Percentiles rank a stretch among this genome's conserved stretches.
These are phyloP conservation scores for Gymnobelideus leadbeateri DNA, from an alignment of 2,113 vertebrate species.

Conservation along the genomic window DNA sequence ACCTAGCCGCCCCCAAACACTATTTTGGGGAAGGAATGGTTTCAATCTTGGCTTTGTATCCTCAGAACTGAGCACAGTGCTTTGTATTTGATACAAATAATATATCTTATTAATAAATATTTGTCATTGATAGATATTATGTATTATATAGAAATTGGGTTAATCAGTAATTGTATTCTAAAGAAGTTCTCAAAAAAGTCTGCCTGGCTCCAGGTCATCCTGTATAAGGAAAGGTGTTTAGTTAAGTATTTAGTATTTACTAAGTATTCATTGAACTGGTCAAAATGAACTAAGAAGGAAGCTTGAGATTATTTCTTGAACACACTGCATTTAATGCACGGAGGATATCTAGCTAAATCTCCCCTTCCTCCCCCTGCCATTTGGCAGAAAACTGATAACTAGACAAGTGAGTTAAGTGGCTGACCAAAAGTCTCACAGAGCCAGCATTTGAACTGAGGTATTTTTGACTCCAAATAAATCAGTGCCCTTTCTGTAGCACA, in stretches of 20 bases:
- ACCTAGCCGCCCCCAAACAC: no score
- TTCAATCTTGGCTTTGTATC: not conserved
- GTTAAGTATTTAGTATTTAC: no score
- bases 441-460: not conserved
- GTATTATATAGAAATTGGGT: not conserved
- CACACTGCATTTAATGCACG: not conserved
- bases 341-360: not conserved
- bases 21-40: not conserved
- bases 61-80: no score
- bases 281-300: not conserved
- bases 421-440: not conserved
- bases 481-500: not conserved
- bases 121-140: not conserved
- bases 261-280: not conserved
- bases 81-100: not conserved
- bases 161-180: not conserved
- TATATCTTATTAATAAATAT: not conserved
- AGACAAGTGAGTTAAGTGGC: not conserved
- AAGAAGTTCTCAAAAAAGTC: not conserved
- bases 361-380: not conserved
- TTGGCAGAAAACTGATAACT: not conserved
- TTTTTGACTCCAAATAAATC: not conserved
- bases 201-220: not conserved
- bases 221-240: not conserved
- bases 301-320: not conserved